A percentile compares a stretch with the other conserved stretches of the same genome.
phyloP scores from a whole-genome alignment of 1,140 invertebrate genomes.

The Drosophila mayri region DNA sequence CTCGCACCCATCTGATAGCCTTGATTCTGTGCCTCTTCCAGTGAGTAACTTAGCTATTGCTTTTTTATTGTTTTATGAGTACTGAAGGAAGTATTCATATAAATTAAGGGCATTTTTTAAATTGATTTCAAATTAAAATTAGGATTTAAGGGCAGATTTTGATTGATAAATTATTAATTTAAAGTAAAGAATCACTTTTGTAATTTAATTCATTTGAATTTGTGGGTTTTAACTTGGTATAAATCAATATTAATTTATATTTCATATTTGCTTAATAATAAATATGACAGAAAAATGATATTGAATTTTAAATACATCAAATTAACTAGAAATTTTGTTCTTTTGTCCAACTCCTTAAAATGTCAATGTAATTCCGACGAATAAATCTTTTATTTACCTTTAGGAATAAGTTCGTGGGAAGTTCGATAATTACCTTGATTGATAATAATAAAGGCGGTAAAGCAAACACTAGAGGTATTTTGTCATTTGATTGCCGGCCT shows the following conservation, averaged over 20 bases:
- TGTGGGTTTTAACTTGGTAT: neutral
- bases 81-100: neutral
- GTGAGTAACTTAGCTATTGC: conserved; percentile 81
- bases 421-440: conserved; percentile 6
- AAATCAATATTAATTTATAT: no score
- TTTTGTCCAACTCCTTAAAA: neutral
- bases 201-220: neutral
- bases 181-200: neutral
- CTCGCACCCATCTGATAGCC: conserved; percentile 88
- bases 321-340: no score
- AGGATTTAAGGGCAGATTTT: neutral
- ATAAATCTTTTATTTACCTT: neutral
- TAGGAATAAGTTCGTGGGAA: neutral
- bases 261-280: neutral
- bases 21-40: conserved; percentile 86
- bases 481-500: neutral
- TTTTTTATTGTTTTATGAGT: neutral
- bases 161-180: neutral
- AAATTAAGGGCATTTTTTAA: no score
- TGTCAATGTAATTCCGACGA: neutral
- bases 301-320: neutral
- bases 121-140: neutral
- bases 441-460: conserved; percentile 1
- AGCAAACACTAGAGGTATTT: neutral
- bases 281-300: no score